Evolutionary conservation across 2,888 invertebrate genomes (phyloP).

Genomic region (Drosophila paucipuncta): DNA sequence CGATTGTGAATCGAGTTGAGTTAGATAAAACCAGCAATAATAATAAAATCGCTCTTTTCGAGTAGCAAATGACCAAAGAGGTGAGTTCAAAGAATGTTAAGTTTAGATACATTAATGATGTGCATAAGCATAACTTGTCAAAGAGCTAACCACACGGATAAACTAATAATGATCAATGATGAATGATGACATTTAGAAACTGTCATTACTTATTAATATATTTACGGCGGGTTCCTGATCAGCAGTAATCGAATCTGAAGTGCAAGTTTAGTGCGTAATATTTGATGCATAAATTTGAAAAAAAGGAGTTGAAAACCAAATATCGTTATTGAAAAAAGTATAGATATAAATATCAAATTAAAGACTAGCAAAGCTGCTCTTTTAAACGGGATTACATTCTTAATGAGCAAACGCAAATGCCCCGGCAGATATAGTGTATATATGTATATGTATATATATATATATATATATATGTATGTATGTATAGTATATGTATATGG

Average conservation of each 20-base stretch:
- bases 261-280: neutral
- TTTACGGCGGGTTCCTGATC: neutral
- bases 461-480: neutral
- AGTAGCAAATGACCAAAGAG: neutral
- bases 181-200: neutral
- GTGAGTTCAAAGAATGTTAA: neutral
- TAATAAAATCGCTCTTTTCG: constrained; percentile 1
- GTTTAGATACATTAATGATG: neutral
- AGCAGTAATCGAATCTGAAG: neutral
- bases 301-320: neutral
- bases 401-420: neutral
- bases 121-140: neutral
- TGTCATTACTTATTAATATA: neutral
- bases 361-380: neutral
- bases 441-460: neutral
- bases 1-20: constrained; percentile 35
- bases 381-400: no score
- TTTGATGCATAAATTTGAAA: neutral
- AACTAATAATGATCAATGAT: neutral
- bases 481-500: neutral
- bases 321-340: neutral
- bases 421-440: neutral
- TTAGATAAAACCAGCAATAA: neutral
- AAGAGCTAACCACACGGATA: no score
- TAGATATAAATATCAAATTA: neutral